phyloP scores from a whole-genome alignment of 64 coral and sea anemone species.

The Pocillopora damicornis region DNA sequence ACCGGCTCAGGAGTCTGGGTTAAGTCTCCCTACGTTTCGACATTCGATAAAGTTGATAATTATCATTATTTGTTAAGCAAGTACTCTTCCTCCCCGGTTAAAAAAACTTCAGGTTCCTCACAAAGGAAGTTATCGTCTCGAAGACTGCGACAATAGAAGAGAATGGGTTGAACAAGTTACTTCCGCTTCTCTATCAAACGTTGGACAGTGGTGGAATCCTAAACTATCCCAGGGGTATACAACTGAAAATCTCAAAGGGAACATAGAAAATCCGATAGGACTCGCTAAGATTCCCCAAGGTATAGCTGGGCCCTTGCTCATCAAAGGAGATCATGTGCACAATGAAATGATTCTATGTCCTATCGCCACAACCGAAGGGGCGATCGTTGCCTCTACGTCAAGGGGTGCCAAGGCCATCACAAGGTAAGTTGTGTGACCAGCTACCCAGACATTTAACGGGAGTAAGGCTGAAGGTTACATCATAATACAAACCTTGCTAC shows the following conservation, averaged over 20 bases:
- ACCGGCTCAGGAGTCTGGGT: too few relatives aligned
- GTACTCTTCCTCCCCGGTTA: too few relatives aligned
- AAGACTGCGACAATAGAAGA: constrained; percentile 42
- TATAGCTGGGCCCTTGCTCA: constrained; percentile 37
- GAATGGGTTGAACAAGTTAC: constrained; percentile 38
- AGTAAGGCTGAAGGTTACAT: not conserved
- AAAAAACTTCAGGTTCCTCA: not conserved
- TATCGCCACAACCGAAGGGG: constrained; percentile 50
- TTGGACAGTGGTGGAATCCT: constrained; percentile 29
- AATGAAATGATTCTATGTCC: constrained; percentile 27
- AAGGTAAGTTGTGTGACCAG: not conserved
- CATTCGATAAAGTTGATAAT: too few relatives aligned
- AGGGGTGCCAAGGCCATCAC: constrained; percentile 36
- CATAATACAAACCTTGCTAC: too few relatives aligned
- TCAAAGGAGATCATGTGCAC: constrained; percentile 52
- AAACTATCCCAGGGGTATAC: not conserved
- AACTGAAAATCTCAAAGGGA: constrained; percentile 22
- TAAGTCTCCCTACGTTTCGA: too few relatives aligned
- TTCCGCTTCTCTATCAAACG: not conserved
- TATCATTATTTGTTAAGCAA: too few relatives aligned
- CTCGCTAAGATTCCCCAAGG: constrained; percentile 50
- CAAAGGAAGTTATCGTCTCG: not conserved
- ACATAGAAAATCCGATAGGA: constrained; percentile 53
- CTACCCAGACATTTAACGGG: not conserved
- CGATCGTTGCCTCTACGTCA: constrained; percentile 23